Evolutionary conservation across 2,113 vertebrate species (phyloP).

Genomic region (Morone chrysops): DNA sequence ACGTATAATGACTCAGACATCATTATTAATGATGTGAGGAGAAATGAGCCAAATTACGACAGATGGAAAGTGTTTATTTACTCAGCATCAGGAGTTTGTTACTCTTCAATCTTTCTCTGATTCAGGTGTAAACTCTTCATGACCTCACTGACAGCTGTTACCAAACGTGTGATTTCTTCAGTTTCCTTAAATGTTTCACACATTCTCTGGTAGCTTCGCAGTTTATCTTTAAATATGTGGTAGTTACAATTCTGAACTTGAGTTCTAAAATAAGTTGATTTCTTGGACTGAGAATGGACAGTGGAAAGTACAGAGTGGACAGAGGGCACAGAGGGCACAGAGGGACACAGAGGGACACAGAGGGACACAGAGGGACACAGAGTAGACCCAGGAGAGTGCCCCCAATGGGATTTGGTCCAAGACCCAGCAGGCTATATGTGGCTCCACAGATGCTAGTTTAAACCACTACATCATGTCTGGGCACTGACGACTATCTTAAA

Average conservation of each 20-base stretch:
- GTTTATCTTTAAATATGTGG: neutral
- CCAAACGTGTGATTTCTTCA: neutral
- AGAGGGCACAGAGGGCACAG: constrained; percentile 3
- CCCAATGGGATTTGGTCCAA: constrained; percentile 35
- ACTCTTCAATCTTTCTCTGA: constrained; percentile 21
- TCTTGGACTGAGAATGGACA: constrained; percentile 7
- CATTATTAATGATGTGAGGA: constrained; percentile 22
- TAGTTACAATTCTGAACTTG: neutral
- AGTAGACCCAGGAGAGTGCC: neutral
- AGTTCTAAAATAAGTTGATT: neutral
- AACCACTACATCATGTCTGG: constrained; percentile 66
- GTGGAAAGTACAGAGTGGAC: neutral
- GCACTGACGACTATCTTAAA: constrained; percentile 59
- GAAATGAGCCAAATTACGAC: neutral
- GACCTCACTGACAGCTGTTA: constrained; percentile 44
- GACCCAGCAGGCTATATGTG: constrained; percentile 23
- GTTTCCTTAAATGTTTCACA: constrained; percentile 26
- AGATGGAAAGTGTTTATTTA: constrained; percentile 11
- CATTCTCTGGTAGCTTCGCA: constrained; percentile 9
- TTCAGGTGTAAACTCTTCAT: constrained; percentile 39
- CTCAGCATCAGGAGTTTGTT: constrained; percentile 45
- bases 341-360: no score
- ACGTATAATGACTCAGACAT: constrained; percentile 26
- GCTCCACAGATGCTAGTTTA: constrained; percentile 43
- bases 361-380: neutral